Conservation (phyloP, 2,888 invertebrate species). For the Agrilus cyanescens region DNA sequence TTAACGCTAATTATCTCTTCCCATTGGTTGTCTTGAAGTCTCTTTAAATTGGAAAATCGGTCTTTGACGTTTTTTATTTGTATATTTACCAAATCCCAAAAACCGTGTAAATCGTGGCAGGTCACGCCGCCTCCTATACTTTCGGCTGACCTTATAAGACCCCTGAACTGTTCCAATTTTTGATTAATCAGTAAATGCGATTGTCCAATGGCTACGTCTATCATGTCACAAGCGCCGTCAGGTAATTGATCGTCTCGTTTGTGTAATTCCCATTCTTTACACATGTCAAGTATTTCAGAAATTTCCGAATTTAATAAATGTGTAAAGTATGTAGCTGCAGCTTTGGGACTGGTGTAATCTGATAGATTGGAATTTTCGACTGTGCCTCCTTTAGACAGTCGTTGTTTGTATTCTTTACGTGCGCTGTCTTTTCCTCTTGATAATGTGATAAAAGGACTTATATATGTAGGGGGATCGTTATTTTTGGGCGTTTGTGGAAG, state of each 20-base stretch:
- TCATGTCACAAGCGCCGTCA: slow-evolving; percentile 44
- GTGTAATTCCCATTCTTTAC: slow-evolving; percentile 43
- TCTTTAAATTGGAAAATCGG: slow-evolving; percentile 43
- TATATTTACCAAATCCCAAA: slow-evolving; percentile 78
- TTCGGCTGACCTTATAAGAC: slow-evolving; percentile 36
- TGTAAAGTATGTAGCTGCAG: slow-evolving; percentile 35
- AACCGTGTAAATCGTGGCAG: slow-evolving; percentile 66
- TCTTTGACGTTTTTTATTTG: slow-evolving; percentile 58
- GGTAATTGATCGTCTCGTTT: slow-evolving; percentile 31
- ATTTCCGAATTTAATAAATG: slow-evolving; percentile 40
- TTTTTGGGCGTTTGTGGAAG: too few species aligned
- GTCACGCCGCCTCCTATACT: slow-evolving; percentile 43
- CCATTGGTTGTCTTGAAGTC: slow-evolving; percentile 40
- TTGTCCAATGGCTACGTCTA: slow-evolving; percentile 66
- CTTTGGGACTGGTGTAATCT: slow-evolving; percentile 22
- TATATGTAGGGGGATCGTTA: slow-evolving; percentile 29
- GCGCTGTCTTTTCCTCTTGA: slow-evolving; percentile 49
- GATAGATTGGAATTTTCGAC: slow-evolving; percentile 10
- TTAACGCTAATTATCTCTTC: slow-evolving; percentile 33
- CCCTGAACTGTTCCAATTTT: slow-evolving; percentile 66
- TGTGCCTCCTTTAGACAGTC: slow-evolving; percentile 21
- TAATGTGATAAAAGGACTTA: slow-evolving; percentile 46
- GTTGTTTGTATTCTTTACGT: slow-evolving; percentile 38
- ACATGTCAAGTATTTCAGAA: slow-evolving; percentile 39
- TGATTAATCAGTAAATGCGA: slow-evolving; percentile 61